phyloP scores from a whole-genome alignment of 1,140 invertebrate genomes.

The Drosophila lowei region DNA sequence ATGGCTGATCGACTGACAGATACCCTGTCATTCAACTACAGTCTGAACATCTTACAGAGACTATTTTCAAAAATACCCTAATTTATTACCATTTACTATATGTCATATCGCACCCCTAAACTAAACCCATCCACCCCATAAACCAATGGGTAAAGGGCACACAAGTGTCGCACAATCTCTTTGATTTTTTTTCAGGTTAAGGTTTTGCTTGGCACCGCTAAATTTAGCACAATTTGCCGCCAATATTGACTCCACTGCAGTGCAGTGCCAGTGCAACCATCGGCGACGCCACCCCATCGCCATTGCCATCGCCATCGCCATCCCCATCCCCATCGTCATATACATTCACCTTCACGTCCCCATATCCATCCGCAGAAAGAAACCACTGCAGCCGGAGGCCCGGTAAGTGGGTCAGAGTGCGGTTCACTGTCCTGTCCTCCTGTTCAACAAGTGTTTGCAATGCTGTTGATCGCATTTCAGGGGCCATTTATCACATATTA shows the following conservation, averaged over 20 bases:
- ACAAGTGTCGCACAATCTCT: conserved; percentile 37
- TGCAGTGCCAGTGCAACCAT: not conserved
- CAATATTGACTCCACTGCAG: conserved; percentile 27
- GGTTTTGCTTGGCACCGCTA: conserved; percentile 37
- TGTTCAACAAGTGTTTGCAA: conserved; percentile 40
- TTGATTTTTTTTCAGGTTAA: conserved; percentile 60
- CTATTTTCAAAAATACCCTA: not conserved
- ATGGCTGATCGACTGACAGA: not conserved
- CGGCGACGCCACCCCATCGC: not conserved
- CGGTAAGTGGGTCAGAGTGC: conserved; percentile 31
- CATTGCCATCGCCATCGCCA: not conserved
- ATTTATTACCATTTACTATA: not conserved
- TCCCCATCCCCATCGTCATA: too few relatives aligned
- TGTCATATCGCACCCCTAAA: not conserved
- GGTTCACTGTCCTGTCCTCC: conserved; percentile 23
- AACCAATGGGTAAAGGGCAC: not conserved
- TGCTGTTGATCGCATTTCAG: conserved; percentile 36
- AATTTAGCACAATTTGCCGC: conserved; percentile 34
- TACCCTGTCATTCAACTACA: not conserved
- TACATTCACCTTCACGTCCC: too few relatives aligned
- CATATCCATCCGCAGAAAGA: too few relatives aligned
- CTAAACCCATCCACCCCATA: conserved; percentile 11
- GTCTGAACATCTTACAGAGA: too few relatives aligned
- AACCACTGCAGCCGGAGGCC: not conserved
- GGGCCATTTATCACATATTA: conserved; percentile 30